Base-by-base conservation (phyloP, 2,888 invertebrate genomes). In the Lepeophtheirus nordmannii region DNA sequence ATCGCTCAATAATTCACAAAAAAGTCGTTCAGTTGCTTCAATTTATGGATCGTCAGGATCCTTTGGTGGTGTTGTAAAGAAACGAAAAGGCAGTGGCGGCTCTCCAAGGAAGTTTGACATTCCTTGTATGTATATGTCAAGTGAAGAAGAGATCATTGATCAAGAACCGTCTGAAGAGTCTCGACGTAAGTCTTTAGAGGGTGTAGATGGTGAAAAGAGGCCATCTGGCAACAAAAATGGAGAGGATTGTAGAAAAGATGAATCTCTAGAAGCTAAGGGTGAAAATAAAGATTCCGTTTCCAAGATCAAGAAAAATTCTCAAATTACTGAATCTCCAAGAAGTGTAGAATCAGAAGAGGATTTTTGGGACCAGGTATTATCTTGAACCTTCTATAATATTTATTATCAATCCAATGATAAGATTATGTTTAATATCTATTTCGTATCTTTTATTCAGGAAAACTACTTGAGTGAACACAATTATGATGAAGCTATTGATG, bases 401-500 rank as follows among this genome's bases (percentile, higher is more conserved):
- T 5, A 46, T n/a, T n/a, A 46, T 2, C 5, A 46, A 46, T 5
- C 14, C 41, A 41, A 41, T 41, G 14, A 41, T 41, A 41, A 11
- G 41, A 41, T 41, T 11, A 10, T 11, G 11, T 17, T 17, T 46
- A 46, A 46, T 46, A 2, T 46, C 53, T 17, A 46, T 17, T 46
- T 46, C 17, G 17, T 46, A 46, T 46, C 30, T 30, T 30, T 1
- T 10, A 23, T 56, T n/a, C 56, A 63, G 63, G 63, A 63, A 56
- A 46, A 56, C n/a, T 63, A 63, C 53, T 56, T 63, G 37, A 63
- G 63, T 38, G 63, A 63, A 22, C 63, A 63, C 37, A 46, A 63
- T 38, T 63, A 63, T 53, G 63, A 63, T 30, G 63, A 63, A 53
- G 46, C 63, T n/a, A 46, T 46, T 14, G 56, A 56, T 56, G 63